These are phyloP conservation scores for Schizopygopsis pylzovi DNA, from an alignment of 2,797 vertebrate genomes.

Conservation along the genomic window DNA sequence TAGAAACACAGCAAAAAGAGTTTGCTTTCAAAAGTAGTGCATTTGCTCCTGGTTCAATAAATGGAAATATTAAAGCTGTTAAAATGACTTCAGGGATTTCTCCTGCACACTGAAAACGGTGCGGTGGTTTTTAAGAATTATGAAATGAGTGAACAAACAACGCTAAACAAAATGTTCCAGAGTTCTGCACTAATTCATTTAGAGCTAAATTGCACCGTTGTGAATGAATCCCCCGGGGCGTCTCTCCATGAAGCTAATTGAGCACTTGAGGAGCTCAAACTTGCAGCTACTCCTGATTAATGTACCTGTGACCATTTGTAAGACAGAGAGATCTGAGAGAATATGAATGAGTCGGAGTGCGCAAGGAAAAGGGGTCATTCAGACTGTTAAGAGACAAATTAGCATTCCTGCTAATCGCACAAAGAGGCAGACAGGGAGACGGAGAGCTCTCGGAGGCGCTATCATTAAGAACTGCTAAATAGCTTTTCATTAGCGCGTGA, in stretches of 20 bases:
- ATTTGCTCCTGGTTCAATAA: constrained; percentile 13
- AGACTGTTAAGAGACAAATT: constrained; percentile 70
- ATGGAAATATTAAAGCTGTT: background rate
- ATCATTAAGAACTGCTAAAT: constrained; percentile 65
- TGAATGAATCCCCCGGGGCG: constrained; percentile 38
- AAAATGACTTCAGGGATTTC: background rate
- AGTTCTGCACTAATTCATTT: constrained; percentile 39
- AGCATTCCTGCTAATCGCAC: constrained; percentile 70
- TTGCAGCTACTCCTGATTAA: constrained; percentile 60
- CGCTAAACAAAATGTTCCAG: constrained; percentile 44
- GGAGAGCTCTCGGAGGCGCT: constrained; percentile 64
- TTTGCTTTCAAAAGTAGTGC: background rate
- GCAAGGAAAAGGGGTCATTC: constrained; percentile 63
- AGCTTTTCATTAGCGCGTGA: constrained; percentile 61
- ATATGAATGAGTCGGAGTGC: constrained; percentile 55
- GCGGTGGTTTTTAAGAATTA: constrained; percentile 25
- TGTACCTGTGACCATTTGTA: constrained; percentile 64
- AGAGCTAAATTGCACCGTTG: constrained; percentile 48
- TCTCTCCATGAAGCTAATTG: constrained; percentile 59
- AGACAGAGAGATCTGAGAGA: constrained; percentile 61
- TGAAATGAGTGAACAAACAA: constrained; percentile 38
- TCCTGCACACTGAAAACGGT: background rate
- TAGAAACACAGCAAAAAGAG: background rate
- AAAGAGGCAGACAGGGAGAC: constrained; percentile 60
- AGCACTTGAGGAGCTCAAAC: constrained; percentile 61